Percentiles rank a stretch among this genome's conserved stretches.
Conservation (phyloP, 2,113 vertebrate genomes). For the Corythornis cristatus region DNA sequence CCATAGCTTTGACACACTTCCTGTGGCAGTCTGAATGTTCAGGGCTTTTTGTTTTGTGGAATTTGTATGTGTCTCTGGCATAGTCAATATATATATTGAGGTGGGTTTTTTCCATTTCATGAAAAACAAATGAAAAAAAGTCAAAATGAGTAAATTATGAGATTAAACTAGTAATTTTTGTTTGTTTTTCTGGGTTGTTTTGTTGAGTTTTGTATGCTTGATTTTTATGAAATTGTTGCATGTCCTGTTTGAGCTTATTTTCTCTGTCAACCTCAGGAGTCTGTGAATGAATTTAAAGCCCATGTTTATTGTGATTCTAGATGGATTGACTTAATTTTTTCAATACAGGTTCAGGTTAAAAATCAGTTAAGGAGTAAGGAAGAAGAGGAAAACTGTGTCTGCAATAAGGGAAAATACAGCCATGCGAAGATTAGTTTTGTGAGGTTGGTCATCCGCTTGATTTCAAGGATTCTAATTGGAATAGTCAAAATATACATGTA, state of each 20-base stretch:
- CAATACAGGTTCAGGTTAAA: conserved; percentile 73
- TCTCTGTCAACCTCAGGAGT: not conserved
- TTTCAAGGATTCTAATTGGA: not conserved
- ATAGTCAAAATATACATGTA: not conserved
- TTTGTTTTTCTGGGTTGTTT: no score
- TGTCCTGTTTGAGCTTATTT: not conserved
- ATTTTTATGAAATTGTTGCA: not conserved
- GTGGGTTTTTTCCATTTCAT: not conserved
- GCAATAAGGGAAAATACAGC: conserved; percentile 58
- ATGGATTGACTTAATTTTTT: conserved; percentile 42
- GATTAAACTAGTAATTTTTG: not conserved
- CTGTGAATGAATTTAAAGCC: not conserved
- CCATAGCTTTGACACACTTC: not conserved
- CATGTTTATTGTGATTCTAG: not conserved
- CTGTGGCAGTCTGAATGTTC: not conserved
- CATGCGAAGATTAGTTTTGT: conserved; percentile 19
- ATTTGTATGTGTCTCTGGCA: not conserved
- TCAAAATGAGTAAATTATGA: not conserved
- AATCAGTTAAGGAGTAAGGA: conserved; percentile 56
- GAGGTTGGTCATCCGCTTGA: conserved; percentile 63
- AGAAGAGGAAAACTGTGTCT: conserved; percentile 54
- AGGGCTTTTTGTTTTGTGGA: not conserved
- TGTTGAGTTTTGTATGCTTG: no score
- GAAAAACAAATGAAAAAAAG: not conserved
- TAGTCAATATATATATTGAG: not conserved